Percentiles rank a stretch among this genome's conserved stretches.
phyloP scores from a whole-genome alignment of 2,888 invertebrate genomes.

The Cylloceria caligata region DNA sequence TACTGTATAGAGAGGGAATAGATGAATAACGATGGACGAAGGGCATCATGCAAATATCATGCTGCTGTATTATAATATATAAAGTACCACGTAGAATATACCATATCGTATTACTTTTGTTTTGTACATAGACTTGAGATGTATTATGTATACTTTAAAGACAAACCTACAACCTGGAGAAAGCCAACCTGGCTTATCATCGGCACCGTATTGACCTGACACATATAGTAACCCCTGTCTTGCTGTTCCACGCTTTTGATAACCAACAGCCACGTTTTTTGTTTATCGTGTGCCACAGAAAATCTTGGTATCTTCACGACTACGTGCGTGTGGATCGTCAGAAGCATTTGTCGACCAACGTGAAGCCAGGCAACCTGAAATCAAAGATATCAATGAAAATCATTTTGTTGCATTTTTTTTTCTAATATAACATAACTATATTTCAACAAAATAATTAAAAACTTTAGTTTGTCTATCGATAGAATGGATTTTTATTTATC shows the following conservation, averaged over 20 bases:
- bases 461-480: too few relatives aligned
- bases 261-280: slow-evolving; percentile 96
- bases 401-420: too few relatives aligned
- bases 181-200: slow-evolving; percentile 98
- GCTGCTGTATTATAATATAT: slow-evolving; percentile 33
- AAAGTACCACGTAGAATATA: slow-evolving; percentile 31
- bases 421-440: too few relatives aligned
- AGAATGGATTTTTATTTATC: too few relatives aligned
- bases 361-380: slow-evolving; percentile 97
- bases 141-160: slow-evolving; percentile 31
- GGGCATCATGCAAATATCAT: slow-evolving; percentile 64
- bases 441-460: too few relatives aligned
- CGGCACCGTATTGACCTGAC: slow-evolving; percentile 95
- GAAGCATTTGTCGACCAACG: slow-evolving; percentile 96
- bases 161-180: slow-evolving; percentile 96
- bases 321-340: slow-evolving; percentile 96
- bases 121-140: background rate
- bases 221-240: slow-evolving; percentile 96
- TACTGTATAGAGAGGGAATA: slow-evolving; percentile 54
- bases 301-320: slow-evolving; percentile 96
- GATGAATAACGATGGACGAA: slow-evolving; percentile 66
- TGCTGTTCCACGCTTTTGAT: slow-evolving; percentile 96
- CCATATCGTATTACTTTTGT: slow-evolving; percentile 18
- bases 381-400: slow-evolving; percentile 25
- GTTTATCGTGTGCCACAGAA: slow-evolving; percentile 95